Percentiles rank a stretch among this genome's conserved stretches.
These are phyloP conservation scores for Sarcophilus harrisii DNA, from an alignment of 2,797 vertebrate genomes.

Conservation along the genomic window DNA sequence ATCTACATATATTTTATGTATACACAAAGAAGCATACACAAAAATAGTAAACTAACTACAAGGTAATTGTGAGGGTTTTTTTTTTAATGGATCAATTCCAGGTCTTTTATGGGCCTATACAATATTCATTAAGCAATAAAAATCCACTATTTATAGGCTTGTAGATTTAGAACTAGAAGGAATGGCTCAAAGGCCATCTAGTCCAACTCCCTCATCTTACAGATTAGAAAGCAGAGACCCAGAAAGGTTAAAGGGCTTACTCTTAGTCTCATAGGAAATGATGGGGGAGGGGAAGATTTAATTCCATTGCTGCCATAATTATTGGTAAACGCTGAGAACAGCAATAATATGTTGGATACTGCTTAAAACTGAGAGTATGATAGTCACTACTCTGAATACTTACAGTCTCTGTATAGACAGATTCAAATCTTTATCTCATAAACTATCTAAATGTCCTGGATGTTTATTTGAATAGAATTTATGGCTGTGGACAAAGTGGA, in stretches of 20 bases:
- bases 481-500: neutral
- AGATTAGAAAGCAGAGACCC: neutral
- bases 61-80: neutral
- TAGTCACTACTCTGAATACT: neutral
- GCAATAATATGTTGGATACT: neutral
- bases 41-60: neutral
- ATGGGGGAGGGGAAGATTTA: neutral
- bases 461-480: neutral
- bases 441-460: neutral
- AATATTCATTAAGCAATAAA: neutral
- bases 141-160: neutral
- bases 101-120: neutral
- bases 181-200: neutral
- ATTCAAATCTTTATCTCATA: neutral
- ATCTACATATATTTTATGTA: no score
- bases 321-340: neutral
- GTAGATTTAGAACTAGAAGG: neutral
- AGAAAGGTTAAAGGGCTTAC: neutral
- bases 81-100: neutral
- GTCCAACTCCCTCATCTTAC: neutral
- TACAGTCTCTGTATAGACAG: neutral
- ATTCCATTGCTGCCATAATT: neutral
- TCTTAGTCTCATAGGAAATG: neutral
- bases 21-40: neutral
- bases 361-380: neutral